Percentiles rank a stretch among this genome's conserved stretches.
Evolutionary conservation across 2,797 vertebrate genomes (phyloP).

Genomic region (Aphelocoma californica): DNA sequence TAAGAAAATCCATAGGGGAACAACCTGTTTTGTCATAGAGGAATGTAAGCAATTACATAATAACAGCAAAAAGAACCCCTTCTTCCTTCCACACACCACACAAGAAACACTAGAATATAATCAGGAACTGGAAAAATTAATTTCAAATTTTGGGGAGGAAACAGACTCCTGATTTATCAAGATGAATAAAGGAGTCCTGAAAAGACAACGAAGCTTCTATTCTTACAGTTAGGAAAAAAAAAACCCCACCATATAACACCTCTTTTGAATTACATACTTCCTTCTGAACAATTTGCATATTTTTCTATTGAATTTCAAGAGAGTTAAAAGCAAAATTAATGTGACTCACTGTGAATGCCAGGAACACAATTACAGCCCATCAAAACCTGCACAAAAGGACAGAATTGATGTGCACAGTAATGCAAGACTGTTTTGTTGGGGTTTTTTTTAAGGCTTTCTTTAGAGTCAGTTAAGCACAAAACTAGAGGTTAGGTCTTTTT

Average conservation of each 20-base stretch:
- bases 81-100: not conserved
- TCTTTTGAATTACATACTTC: conserved; percentile 27
- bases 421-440: not conserved
- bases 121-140: conserved; percentile 11
- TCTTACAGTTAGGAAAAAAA: not conserved
- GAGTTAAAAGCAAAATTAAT: conserved; percentile 61
- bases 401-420: conserved; percentile 30
- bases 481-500: not conserved
- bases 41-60: not conserved
- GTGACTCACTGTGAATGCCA: conserved; percentile 33
- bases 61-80: not conserved
- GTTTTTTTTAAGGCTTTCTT: not conserved
- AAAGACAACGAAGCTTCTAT: conserved; percentile 21
- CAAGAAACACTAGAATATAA: conserved; percentile 3
- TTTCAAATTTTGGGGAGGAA: not conserved
- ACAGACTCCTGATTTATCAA: not conserved
- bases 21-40: not conserved
- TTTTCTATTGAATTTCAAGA: conserved; percentile 40
- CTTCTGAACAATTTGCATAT: conserved; percentile 34
- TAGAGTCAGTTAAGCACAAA: not conserved
- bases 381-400: conserved; percentile 39
- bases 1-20: conserved; percentile 33
- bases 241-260: not conserved
- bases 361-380: conserved; percentile 47
- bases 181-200: conserved; percentile 1